A percentile compares a stretch with the other conserved stretches of the same genome.
These are phyloP conservation scores for Empidonax alnorum DNA, from an alignment of 2,113 vertebrate genomes.

Conservation along the genomic window DNA sequence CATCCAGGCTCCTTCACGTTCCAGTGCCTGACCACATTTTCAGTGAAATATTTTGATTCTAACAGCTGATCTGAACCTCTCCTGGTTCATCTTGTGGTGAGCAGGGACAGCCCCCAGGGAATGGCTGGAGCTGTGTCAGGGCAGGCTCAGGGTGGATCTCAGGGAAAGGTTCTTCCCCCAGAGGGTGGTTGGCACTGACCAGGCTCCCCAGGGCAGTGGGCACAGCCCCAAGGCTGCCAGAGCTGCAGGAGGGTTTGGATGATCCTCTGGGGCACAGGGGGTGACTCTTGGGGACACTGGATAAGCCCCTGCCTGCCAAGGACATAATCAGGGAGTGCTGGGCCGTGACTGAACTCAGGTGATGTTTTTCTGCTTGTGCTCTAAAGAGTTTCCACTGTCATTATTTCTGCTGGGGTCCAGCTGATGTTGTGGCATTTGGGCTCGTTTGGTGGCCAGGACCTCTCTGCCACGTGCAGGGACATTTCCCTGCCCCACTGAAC, in stretches of 20 bases:
- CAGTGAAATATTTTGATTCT: not conserved
- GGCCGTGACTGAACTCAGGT: not conserved
- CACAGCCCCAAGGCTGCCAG: not conserved
- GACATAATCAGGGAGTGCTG: not conserved
- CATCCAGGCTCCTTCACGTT: not conserved
- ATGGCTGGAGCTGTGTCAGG: too few relatives aligned
- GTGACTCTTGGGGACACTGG: not conserved
- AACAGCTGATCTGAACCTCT: not conserved
- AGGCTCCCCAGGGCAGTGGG: not conserved
- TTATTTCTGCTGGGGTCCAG: not conserved
- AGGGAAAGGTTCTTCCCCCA: too few relatives aligned
- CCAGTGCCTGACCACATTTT: accelerated
- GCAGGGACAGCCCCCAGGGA: too few relatives aligned
- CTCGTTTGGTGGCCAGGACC: not conserved
- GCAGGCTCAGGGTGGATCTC: too few relatives aligned
- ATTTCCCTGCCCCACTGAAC: not conserved
- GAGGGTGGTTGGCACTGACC: not conserved
- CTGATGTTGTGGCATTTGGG: not conserved
- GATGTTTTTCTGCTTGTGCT: not conserved
- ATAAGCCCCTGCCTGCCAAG: not conserved
- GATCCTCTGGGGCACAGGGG: not conserved
- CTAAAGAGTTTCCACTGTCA: not conserved
- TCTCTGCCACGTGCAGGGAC: not conserved
- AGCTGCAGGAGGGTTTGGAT: not conserved
- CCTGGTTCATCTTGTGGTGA: not conserved